Conservation (phyloP, 2,888 invertebrate genomes). For the Chloroclystis v-ata region DNA sequence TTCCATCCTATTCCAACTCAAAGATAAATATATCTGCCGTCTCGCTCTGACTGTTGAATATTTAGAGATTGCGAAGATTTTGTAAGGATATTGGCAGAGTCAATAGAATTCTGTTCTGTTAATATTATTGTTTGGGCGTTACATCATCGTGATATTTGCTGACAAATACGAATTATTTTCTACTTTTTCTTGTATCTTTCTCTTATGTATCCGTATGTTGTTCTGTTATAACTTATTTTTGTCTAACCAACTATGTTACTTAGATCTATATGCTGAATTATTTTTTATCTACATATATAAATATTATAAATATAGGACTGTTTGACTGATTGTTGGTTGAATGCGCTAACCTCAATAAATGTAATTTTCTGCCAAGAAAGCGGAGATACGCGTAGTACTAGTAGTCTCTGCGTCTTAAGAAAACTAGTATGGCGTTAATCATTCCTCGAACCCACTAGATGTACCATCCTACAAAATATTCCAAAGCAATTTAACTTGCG, state of each 20-base stretch:
- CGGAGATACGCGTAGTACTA: too few relatives aligned
- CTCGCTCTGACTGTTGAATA: conserved; percentile 17
- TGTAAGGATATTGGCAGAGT: conserved; percentile 14
- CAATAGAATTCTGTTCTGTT: conserved; percentile 11
- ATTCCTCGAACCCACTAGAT: conserved; percentile 4
- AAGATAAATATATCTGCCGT: conserved; percentile 6
- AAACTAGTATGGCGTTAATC: too few relatives aligned
- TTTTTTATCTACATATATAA: too few relatives aligned
- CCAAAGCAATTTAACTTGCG: conserved; percentile 51
- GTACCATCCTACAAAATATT: conserved; percentile 40
- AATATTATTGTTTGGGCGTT: conserved; percentile 11
- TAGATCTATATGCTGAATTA: too few relatives aligned
- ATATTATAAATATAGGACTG: too few relatives aligned
- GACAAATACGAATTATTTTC: not conserved
- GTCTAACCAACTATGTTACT: not conserved
- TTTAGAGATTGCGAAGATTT: conserved; percentile 16
- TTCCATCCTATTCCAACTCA: conserved; percentile 8
- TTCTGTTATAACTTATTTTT: not conserved
- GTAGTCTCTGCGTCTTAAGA: too few relatives aligned
- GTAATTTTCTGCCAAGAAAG: not conserved
- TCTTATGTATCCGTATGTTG: too few relatives aligned
- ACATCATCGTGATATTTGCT: conserved; percentile 2
- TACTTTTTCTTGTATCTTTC: not conserved
- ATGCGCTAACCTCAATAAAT: too few relatives aligned
- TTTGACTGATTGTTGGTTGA: too few relatives aligned